These are phyloP conservation scores for Momotus momota DNA, from an alignment of 2,797 vertebrate genomes.

Conservation along the genomic window DNA sequence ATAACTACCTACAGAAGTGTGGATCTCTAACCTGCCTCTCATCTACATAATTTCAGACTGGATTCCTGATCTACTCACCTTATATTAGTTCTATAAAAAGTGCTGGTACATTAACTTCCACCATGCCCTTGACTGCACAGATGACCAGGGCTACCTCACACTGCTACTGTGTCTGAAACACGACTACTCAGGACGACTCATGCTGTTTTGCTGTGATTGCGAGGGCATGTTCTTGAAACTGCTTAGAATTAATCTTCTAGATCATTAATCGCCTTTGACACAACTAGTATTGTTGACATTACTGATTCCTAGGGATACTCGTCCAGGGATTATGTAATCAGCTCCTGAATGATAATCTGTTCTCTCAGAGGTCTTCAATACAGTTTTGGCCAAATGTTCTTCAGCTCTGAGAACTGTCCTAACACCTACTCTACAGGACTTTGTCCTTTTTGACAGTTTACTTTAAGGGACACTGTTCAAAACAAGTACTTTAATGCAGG, in stretches of 20 bases:
- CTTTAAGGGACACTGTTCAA: neutral
- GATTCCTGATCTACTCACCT: neutral
- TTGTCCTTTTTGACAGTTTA: neutral
- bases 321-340: neutral
- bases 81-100: fast-evolving
- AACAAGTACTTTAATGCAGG: neutral
- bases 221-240: neutral
- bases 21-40: constrained; percentile 1
- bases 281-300: neutral
- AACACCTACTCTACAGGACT: neutral
- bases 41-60: neutral
- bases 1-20: neutral
- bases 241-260: neutral
- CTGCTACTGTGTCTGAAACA: neutral
- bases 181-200: neutral
- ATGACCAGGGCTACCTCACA: neutral
- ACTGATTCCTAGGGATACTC: neutral
- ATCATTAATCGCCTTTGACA: neutral
- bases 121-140: neutral
- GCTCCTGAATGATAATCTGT: neutral
- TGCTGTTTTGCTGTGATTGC: neutral
- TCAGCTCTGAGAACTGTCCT: neutral
- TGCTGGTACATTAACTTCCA: neutral
- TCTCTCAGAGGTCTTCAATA: neutral
- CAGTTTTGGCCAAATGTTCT: neutral